These are phyloP conservation scores for Chlamydotis undulata DNA, from an alignment of 2,113 vertebrate genomes.

Conservation along the genomic window DNA sequence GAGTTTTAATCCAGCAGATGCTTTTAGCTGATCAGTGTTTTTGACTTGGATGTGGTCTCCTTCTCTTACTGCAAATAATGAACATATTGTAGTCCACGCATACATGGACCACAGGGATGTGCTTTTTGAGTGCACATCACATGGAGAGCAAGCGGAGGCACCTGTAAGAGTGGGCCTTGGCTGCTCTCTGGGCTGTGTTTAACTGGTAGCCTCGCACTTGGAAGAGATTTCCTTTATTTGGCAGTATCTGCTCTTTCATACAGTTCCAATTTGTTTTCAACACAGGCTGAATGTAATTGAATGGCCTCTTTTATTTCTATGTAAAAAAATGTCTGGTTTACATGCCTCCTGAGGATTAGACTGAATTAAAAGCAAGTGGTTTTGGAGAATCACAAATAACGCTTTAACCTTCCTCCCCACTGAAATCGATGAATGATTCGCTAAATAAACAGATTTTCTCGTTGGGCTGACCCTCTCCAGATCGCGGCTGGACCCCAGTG, in stretches of 20 bases:
- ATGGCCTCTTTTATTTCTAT: conserved; percentile 32
- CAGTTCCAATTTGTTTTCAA: conserved; percentile 44
- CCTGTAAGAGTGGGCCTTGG: background rate
- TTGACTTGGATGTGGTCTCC: background rate
- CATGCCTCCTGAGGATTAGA: conserved; percentile 44
- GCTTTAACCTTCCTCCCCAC: conserved; percentile 16
- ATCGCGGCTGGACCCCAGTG: rapidly evolving
- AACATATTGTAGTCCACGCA: background rate
- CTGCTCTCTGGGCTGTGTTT: background rate
- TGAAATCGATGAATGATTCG: conserved; percentile 2
- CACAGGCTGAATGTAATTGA: conserved; percentile 12
- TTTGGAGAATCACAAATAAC: conserved; percentile 40
- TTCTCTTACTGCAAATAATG: background rate
- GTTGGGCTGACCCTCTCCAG: background rate
- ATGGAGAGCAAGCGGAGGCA: background rate
- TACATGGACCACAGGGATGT: background rate
- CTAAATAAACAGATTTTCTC: conserved; percentile 36
- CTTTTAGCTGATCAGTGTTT: background rate
- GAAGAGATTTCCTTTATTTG: conserved; percentile 32
- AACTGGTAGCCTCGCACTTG: background rate
- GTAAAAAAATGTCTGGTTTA: conserved; percentile 40
- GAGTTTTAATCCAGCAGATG: conserved; percentile 11
- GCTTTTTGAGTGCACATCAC: background rate
- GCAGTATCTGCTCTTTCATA: background rate
- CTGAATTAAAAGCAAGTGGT: conserved; percentile 57